Conservation (phyloP, 2,113 vertebrate species). For the Corythornis cristatus region DNA sequence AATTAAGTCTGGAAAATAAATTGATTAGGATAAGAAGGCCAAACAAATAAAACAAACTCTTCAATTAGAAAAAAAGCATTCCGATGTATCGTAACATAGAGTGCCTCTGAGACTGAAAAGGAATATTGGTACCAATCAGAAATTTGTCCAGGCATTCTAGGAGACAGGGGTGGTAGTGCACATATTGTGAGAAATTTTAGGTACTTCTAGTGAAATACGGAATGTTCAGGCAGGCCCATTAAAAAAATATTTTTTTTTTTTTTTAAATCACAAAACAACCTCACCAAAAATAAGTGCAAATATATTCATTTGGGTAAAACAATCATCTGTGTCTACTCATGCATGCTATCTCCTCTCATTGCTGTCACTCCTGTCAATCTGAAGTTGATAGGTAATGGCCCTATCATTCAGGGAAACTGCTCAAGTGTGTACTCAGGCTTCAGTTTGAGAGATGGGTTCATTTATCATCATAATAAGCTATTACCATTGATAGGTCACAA, state of each 20-base stretch:
- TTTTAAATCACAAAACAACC: background rate
- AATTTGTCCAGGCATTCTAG: background rate
- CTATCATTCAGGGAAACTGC: constrained; percentile 76
- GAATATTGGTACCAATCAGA: background rate
- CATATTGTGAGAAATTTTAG: constrained; percentile 3
- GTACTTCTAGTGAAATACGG: background rate
- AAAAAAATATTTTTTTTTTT: background rate
- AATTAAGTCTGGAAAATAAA: background rate
- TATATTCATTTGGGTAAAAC: constrained; percentile 77
- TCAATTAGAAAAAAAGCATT: background rate
- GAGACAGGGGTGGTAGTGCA: background rate
- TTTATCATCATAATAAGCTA: constrained; percentile 89
- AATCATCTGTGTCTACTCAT: constrained; percentile 75
- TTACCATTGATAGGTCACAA: constrained; percentile 85
- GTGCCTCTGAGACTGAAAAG: background rate
- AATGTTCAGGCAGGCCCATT: background rate
- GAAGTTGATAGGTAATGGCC: constrained; percentile 79
- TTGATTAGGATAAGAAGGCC: background rate
- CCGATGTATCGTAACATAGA: background rate
- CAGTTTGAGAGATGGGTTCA: constrained; percentile 84
- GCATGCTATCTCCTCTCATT: constrained; percentile 59
- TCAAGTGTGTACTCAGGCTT: constrained; percentile 79
- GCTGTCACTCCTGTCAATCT: constrained; percentile 73
- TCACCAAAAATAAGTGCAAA: constrained; percentile 67
- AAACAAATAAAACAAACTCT: constrained; percentile 1